A percentile compares a stretch with the other conserved stretches of the same genome.
These are phyloP conservation scores for Axinella damicornis DNA, from an alignment of 37 sponge, comb jelly and placozoan genomes.

Conservation along the genomic window DNA sequence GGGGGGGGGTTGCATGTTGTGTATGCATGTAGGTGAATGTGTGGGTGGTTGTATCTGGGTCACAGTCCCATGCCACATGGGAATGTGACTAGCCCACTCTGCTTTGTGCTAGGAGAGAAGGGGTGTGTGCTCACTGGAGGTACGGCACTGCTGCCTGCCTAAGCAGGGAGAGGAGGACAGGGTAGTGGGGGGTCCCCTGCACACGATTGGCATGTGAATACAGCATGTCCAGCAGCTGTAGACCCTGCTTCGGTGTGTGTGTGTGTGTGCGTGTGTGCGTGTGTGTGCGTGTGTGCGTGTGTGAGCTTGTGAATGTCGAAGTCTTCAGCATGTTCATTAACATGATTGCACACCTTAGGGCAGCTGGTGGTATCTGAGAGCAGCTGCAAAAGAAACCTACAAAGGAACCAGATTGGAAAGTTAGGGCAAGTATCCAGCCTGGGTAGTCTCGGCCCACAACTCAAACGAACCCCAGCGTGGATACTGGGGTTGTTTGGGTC, in stretches of 20 bases:
- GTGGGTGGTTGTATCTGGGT: neutral
- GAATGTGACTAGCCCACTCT: neutral
- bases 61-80: neutral
- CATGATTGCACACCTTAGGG: conserved; percentile 16
- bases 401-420: too few relatives aligned
- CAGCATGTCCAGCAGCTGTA: conserved; percentile 38
- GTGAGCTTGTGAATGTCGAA: neutral
- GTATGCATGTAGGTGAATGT: too few relatives aligned
- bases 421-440: too few relatives aligned
- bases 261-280: too few relatives aligned
- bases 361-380: neutral
- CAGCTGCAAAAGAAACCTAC: conserved; percentile 16
- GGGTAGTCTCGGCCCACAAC: too few relatives aligned
- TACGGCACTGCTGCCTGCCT: conserved; percentile 38
- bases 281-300: neutral
- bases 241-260: conserved; percentile 12
- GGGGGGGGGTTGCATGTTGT: neutral
- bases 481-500: too few relatives aligned
- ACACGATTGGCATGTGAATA: conserved; percentile 12
- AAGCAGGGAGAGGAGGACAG: conserved; percentile 53
- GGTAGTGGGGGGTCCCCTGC: conserved; percentile 33
- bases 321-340: neutral
- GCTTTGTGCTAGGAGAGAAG: too few relatives aligned
- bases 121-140: conserved; percentile 49
- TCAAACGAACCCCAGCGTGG: too few relatives aligned